A percentile compares a stretch with the other conserved stretches of the same genome.
Conservation (phyloP, 2,797 vertebrate species). For the Perodicticus potto region DNA sequence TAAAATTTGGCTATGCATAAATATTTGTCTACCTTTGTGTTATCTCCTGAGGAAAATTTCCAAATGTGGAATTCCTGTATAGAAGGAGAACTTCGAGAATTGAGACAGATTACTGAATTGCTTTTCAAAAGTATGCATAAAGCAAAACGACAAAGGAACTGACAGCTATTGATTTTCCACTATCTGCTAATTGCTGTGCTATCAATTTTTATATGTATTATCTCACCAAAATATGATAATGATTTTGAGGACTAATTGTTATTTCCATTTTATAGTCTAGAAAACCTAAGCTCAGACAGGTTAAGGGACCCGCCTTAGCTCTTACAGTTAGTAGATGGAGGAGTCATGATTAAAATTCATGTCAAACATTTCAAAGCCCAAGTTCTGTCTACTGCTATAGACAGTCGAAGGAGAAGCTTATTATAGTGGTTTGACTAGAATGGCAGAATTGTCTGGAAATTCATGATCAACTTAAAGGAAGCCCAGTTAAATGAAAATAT, state of each 20-base stretch:
- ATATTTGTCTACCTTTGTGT: not conserved
- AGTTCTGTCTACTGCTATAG: not conserved
- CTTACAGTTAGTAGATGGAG: not conserved
- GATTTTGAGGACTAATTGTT: constrained; percentile 24
- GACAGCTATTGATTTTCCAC: not conserved
- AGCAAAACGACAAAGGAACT: constrained; percentile 35
- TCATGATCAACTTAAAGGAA: constrained; percentile 56
- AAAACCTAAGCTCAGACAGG: constrained; percentile 16
- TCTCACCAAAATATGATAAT: not conserved
- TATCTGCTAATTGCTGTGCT: not conserved
- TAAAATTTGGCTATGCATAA: not conserved
- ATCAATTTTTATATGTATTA: constrained; percentile 14
- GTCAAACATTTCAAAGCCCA: constrained; percentile 45
- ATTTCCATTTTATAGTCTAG: constrained; percentile 19
- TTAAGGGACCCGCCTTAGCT: not conserved
- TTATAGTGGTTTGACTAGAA: constrained; percentile 24
- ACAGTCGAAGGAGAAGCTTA: constrained; percentile 35
- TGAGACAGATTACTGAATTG: constrained; percentile 22
- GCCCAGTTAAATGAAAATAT: constrained; percentile 39
- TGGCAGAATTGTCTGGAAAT: not conserved
- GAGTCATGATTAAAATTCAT: constrained; percentile 30
- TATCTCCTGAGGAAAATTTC: constrained; percentile 5
- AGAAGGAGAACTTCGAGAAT: constrained; percentile 17
- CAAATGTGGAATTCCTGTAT: constrained; percentile 15
- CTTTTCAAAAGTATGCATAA: not conserved